A percentile compares a stretch with the other conserved stretches of the same genome.
phyloP scores from a whole-genome alignment of 2,113 vertebrate species.

The Gnathonemus longibarbis region DNA sequence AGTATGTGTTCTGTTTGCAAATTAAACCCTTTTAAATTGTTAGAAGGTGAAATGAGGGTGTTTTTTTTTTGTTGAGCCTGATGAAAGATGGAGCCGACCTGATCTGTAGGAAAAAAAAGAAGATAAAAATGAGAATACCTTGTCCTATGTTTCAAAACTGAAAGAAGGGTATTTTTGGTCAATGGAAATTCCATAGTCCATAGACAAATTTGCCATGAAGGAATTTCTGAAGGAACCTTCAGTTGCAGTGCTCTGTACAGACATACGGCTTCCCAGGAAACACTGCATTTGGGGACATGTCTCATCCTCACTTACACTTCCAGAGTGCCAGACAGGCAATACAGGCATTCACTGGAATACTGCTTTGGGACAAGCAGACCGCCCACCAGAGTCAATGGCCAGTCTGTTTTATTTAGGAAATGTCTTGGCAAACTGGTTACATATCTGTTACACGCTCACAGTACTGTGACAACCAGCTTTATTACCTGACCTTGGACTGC shows the following conservation, averaged over 20 bases:
- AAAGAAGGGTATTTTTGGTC: neutral
- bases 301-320: neutral
- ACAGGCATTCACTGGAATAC: neutral
- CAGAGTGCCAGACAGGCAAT: neutral
- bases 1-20: conserved; percentile 43
- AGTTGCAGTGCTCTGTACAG: neutral
- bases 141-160: neutral
- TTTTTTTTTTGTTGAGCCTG: neutral
- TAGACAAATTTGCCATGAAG: neutral
- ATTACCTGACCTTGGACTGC: neutral
- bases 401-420: neutral
- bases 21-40: neutral
- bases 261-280: neutral
- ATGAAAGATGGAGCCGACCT: neutral
- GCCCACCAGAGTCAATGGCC: neutral
- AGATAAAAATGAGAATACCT: neutral
- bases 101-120: neutral
- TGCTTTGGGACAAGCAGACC: neutral
- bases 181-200: neutral
- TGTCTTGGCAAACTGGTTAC: neutral
- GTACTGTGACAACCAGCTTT: neutral
- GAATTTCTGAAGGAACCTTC: neutral
- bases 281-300: neutral
- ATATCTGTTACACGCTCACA: neutral
- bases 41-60: neutral